Percentiles rank a stretch among this genome's conserved stretches.
Conservation (phyloP, 1,140 invertebrate genomes). For the Metopolophium dirhodum region DNA sequence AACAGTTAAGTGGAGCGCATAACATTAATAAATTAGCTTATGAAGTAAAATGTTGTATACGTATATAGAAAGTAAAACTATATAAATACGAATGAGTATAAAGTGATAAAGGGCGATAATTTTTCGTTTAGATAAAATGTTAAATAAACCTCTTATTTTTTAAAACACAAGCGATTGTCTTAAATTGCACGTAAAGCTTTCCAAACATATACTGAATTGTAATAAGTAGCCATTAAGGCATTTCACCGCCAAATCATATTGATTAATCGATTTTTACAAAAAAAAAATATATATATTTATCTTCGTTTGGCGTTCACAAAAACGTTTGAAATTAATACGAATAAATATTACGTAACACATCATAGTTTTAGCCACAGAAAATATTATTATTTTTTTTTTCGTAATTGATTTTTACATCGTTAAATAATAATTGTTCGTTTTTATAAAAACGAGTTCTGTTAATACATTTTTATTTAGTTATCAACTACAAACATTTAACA, state of each 20-base stretch:
- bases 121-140: conserved; percentile 3
- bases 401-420: background rate
- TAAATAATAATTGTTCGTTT: background rate
- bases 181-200: background rate
- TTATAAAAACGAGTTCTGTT: background rate
- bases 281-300: no score
- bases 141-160: background rate
- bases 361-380: no score
- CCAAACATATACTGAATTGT: no score
- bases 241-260: background rate
- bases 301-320: no score
- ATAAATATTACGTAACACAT: no score
- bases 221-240: background rate
- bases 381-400: no score
- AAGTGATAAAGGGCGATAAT: conserved; percentile 8
- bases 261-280: background rate
- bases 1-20: conserved; percentile 26
- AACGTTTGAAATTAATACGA: no score
- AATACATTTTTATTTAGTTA: background rate
- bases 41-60: background rate
- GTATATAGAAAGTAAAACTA: background rate
- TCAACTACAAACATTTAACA: background rate
- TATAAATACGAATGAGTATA: background rate
- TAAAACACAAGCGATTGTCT: background rate
- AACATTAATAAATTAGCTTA: conserved; percentile 21